These are phyloP conservation scores for Channa argus DNA, from an alignment of 2,113 vertebrate genomes.

Conservation along the genomic window DNA sequence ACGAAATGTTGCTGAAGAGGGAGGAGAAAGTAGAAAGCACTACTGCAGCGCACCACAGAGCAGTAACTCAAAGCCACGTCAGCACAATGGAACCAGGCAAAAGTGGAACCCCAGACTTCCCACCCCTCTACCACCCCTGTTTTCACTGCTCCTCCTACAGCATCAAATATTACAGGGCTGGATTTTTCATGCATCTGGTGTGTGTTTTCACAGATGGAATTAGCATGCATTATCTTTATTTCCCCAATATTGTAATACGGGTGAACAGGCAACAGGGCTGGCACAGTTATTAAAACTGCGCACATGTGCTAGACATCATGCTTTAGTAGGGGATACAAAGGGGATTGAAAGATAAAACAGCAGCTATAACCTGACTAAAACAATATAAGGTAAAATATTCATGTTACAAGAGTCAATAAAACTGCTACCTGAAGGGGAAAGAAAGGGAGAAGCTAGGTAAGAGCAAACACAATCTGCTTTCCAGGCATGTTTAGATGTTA, in stretches of 20 bases:
- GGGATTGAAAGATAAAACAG: not conserved
- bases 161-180: conserved; percentile 43
- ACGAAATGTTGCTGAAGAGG: conserved; percentile 40
- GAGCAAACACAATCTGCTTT: conserved; percentile 34
- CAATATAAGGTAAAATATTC: conserved; percentile 28
- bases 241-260: conserved; percentile 1
- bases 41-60: conserved; percentile 42
- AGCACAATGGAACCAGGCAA: conserved; percentile 70
- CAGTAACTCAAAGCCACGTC: conserved; percentile 75
- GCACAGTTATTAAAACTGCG: not conserved
- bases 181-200: conserved; percentile 29
- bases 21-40: conserved; percentile 52
- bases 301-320: conserved; percentile 2
- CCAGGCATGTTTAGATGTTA: conserved; percentile 26
- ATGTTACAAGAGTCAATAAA: conserved; percentile 37
- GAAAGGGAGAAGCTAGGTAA: not conserved
- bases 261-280: conserved; percentile 4
- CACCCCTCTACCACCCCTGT: conserved; percentile 36
- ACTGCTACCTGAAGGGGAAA: not conserved
- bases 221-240: conserved; percentile 20
- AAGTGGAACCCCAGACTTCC: conserved; percentile 67
- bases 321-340: not conserved
- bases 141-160: conserved; percentile 50
- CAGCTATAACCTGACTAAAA: not conserved
- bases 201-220: conserved; percentile 28